phyloP scores from a whole-genome alignment of 2,888 invertebrate species.

The Ectemnius cavifrons region DNA sequence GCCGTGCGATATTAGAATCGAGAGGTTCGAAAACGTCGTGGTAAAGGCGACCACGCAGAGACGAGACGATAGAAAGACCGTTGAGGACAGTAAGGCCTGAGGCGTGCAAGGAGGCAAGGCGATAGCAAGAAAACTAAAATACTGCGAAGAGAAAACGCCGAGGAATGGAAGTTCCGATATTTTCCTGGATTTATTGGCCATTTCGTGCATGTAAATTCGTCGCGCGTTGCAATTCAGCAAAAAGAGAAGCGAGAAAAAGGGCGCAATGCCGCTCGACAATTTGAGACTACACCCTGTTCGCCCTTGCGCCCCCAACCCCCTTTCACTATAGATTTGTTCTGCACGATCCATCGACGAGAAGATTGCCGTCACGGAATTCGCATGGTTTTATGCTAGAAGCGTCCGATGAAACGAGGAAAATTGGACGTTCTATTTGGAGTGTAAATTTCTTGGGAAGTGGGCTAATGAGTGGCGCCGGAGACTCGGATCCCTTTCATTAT shows the following conservation, averaged over 20 bases:
- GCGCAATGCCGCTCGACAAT: conserved; percentile 11
- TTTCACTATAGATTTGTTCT: no score
- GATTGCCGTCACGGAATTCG: no score
- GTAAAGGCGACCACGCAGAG: conserved; percentile 5
- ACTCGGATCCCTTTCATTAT: no score
- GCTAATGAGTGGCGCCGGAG: no score
- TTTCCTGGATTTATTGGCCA: conserved; percentile 60
- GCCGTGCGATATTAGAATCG: conserved; percentile 39
- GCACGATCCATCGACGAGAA: no score
- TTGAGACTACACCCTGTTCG: not conserved
- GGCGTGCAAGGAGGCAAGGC: conserved; percentile 8
- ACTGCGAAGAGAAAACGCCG: conserved; percentile 26
- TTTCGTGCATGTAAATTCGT: conserved; percentile 56
- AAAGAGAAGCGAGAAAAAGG: conserved; percentile 26
- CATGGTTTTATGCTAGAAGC: no score
- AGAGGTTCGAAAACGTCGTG: conserved; percentile 24
- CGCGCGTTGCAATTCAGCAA: conserved; percentile 36
- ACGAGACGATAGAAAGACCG: not conserved
- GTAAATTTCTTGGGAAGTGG: no score
- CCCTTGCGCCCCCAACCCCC: no score
- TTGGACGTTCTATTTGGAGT: no score
- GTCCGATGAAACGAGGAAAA: no score
- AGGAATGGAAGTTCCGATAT: conserved; percentile 50
- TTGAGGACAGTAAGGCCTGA: not conserved
- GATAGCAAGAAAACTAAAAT: conserved; percentile 30